phyloP scores from a whole-genome alignment of 2,888 invertebrate species.

The Nowickia ferox region DNA sequence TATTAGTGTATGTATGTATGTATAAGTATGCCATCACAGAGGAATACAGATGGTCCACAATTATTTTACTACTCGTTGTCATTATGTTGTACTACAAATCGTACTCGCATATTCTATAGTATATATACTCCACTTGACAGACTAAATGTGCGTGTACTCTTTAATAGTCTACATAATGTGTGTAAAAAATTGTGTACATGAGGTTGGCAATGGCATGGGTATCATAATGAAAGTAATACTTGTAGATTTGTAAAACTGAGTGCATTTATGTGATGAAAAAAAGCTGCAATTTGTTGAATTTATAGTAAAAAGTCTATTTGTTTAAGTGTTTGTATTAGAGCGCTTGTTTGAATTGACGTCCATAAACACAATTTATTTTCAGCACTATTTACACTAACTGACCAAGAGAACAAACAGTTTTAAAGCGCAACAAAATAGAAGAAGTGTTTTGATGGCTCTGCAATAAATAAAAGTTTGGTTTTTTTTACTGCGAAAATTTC shows the following conservation, averaged over 20 bases:
- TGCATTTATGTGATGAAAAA: conserved; percentile 5
- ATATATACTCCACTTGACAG: conserved; percentile 38
- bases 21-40: not conserved
- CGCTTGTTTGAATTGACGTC: conserved; percentile 33
- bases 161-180: conserved; percentile 62
- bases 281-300: conserved; percentile 51
- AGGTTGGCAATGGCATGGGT: not conserved
- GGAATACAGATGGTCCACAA: conserved; percentile 62
- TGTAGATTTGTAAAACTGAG: not conserved
- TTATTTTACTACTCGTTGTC: conserved; percentile 55
- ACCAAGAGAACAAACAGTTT: not conserved
- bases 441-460: not conserved
- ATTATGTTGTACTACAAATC: conserved; percentile 34
- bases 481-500: not conserved
- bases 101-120: not conserved
- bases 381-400: conserved; percentile 34
- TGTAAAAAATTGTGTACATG: conserved; percentile 21
- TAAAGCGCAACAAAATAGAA: not conserved
- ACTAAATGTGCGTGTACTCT: conserved; percentile 58
- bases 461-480: not conserved
- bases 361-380: conserved; percentile 64
- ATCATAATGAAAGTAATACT: conserved; percentile 30
- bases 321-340: conserved; percentile 17
- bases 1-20: not conserved
- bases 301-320: conserved; percentile 37